Evolutionary conservation across 2,888 invertebrate genomes (phyloP).

Genomic region (Carpatolechia fugitivella): DNA sequence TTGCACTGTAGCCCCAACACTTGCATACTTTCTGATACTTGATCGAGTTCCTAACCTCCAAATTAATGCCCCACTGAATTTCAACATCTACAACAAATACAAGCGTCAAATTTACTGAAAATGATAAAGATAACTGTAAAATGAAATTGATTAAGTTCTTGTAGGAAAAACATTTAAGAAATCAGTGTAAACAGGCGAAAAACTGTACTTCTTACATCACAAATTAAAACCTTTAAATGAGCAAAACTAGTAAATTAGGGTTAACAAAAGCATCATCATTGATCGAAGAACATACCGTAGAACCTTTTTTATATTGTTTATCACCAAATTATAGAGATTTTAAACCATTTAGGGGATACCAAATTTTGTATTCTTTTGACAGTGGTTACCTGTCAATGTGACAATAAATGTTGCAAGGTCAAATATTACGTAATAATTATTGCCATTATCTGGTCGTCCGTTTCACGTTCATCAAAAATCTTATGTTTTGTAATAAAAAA

Average conservation of each 20-base stretch:
- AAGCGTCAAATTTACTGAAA: not conserved
- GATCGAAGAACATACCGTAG: not conserved
- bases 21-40: constrained; percentile 54
- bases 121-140: not conserved
- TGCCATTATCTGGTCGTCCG: not conserved
- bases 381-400: not conserved
- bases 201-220: constrained; percentile 65
- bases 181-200: constrained; percentile 27
- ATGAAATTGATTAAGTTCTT: not conserved
- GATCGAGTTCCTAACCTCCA: constrained; percentile 74
- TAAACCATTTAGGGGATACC: constrained; percentile 41
- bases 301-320: not conserved
- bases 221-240: constrained; percentile 7
- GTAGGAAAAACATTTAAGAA: not conserved
- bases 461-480: too few species aligned
- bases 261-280: not conserved
- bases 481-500: too few species aligned
- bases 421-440: constrained; percentile 1
- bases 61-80: constrained; percentile 67
- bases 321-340: constrained; percentile 26
- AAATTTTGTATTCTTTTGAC: constrained; percentile 31
- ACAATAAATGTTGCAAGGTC: constrained; percentile 5
- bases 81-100: constrained; percentile 65
- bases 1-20: constrained; percentile 88
- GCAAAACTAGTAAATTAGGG: not conserved